These are phyloP conservation scores for Tinamus guttatus DNA, from an alignment of 2,113 vertebrate genomes.

Conservation along the genomic window DNA sequence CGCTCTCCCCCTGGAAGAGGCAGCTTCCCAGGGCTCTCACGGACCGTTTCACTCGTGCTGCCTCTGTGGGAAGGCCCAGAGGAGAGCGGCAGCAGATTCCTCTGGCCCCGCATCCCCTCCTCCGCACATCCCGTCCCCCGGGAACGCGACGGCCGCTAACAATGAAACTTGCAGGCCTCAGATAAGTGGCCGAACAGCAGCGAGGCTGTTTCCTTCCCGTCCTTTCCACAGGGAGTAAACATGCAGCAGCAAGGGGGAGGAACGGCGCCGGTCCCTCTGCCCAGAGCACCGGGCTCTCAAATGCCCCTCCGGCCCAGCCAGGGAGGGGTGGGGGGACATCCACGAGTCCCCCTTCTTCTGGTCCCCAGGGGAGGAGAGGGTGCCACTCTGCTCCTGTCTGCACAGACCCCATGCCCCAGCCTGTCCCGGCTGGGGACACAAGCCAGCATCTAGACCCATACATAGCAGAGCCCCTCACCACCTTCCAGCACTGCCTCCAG, in stretches of 20 bases:
- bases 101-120: not conserved
- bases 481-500: fast-evolving
- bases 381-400: too few species aligned
- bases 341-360: fast-evolving
- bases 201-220: constrained; percentile 51
- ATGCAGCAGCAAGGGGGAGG: not conserved
- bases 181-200: constrained; percentile 48
- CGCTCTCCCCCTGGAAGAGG: fast-evolving
- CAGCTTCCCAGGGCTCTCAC: not conserved
- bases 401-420: fast-evolving
- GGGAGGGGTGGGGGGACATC: fast-evolving
- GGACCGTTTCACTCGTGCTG: too few species aligned
- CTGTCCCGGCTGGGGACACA: not conserved
- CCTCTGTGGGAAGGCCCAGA: fast-evolving
- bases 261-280: not conserved
- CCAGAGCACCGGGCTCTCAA: not conserved
- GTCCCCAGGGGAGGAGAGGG: not conserved
- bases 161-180: constrained; percentile 22
- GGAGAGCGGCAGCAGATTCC: not conserved
- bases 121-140: not conserved
- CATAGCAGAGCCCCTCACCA: not conserved
- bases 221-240: constrained; percentile 47
- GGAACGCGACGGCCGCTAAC: not conserved
- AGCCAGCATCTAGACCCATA: not conserved
- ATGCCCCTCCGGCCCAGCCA: not conserved